Evolutionary conservation across 2,888 invertebrate species (phyloP), one percentile per base, ranked within the genome.

Genomic region (Pemphredon lugubris): DNA sequence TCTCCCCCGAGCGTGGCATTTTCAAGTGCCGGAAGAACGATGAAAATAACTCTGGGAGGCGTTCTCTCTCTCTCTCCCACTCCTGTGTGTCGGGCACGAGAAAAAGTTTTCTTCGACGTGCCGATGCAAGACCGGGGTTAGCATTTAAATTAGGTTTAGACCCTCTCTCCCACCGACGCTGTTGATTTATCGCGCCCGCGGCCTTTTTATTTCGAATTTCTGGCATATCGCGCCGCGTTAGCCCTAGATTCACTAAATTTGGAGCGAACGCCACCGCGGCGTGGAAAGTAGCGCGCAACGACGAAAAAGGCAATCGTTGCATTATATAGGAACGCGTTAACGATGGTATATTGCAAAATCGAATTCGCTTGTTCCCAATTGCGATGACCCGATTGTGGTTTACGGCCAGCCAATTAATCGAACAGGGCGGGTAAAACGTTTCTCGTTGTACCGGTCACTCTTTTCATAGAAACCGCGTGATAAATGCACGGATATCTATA

Each of bases 231-330:
- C 30, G 4, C 4, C 4, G 16, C 6, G 14, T 18, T 20, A 5
- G 9, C 14, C 9, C 44, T 50, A 40, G 66, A 66, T 75, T 67
- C 30, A 30, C 75, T 66, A 63, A 71, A 57, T 71, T 71, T 66
- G 71, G 75, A 71, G 69, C 48, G 75, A 61, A 32, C 20, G 73
- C n/a, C 30, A 40, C 9, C 37, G 32, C 40, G 4, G 30, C 54
- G 58, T 48, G 75, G 68, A 74, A 64, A 60, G 47, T 21, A 42
- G 26, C 20, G 6, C 23, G 47, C 30, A 7, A 20, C 11, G 5
- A 37, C 70, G 70, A 47, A 66, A 75, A 75, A 75, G 75, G 71
- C 61, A 70, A 66, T 40, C 13, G 68, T 59, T 48, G 58, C 64
- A 37, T 65, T 73, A 55, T 14, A 48, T 23, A 18, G 30, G 16